Evolutionary conservation across 2,113 vertebrate species (phyloP).

Genomic region (Arothron firmamentum): DNA sequence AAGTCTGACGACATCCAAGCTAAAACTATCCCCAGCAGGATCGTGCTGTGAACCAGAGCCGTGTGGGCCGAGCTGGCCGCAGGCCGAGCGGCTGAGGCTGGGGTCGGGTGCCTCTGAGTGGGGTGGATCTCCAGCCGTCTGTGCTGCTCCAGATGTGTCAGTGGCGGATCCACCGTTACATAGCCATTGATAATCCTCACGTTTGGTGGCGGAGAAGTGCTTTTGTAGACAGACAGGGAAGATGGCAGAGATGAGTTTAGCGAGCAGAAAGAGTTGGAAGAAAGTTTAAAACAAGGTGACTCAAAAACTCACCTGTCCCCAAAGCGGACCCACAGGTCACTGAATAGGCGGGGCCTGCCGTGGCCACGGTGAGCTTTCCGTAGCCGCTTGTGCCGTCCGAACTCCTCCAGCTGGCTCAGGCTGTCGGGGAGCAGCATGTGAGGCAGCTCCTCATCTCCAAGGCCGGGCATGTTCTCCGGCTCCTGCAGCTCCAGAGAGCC

Average conservation of each 20-base stretch:
- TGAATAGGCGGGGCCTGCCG: conserved; percentile 86
- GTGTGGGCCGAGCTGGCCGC: conserved; percentile 57
- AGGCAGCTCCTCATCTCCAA: conserved; percentile 78
- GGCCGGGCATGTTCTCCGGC: conserved; percentile 31
- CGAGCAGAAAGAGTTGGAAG: not conserved
- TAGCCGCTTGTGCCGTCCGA: conserved; percentile 89
- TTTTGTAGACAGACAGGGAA: conserved; percentile 41
- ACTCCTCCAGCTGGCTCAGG: conserved; percentile 96
- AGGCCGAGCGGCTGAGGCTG: conserved; percentile 41
- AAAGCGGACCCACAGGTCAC: conserved; percentile 96
- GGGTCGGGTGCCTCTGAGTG: conserved; percentile 3
- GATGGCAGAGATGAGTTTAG: not conserved
- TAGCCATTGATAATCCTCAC: conserved; percentile 83
- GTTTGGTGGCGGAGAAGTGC: conserved; percentile 80
- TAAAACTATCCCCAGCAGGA: conserved; percentile 56
- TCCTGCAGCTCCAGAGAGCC: conserved; percentile 65
- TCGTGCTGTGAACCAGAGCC: conserved; percentile 3
- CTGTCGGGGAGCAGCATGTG: conserved; percentile 92
- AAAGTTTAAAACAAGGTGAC: too few species aligned
- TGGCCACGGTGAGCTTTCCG: conserved; percentile 84
- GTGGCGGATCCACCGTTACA: conserved; percentile 79
- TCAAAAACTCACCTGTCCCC: conserved; percentile 83
- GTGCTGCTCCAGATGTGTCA: conserved; percentile 64
- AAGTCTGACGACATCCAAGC: conserved; percentile 65
- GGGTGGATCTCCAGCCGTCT: conserved; percentile 25